These are phyloP conservation scores for Aegypius monachus DNA, from an alignment of 2,113 vertebrate genomes.

Conservation along the genomic window DNA sequence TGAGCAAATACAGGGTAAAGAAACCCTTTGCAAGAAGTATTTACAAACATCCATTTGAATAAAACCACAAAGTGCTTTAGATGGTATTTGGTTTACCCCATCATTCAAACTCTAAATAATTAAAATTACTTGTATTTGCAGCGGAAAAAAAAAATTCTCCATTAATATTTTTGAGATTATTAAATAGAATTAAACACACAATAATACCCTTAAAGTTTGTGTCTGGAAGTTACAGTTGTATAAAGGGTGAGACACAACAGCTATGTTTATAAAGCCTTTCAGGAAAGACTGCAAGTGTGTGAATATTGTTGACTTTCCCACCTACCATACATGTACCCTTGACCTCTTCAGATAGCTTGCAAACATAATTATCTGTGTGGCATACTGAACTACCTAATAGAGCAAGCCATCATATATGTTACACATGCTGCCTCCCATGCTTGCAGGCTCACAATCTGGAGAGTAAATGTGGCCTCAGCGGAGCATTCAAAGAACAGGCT, in stretches of 20 bases:
- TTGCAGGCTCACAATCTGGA: neutral
- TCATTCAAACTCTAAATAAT: conserved; percentile 47
- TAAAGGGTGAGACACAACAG: neutral
- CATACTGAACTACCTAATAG: neutral
- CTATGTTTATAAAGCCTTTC: neutral
- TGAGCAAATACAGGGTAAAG: conserved; percentile 41
- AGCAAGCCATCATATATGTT: too few relatives aligned
- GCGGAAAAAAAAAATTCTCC: neutral
- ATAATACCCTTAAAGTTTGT: neutral
- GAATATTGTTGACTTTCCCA: neutral
- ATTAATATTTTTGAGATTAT: neutral
- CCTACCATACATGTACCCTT: neutral
- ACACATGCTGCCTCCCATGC: neutral
- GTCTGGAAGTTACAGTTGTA: neutral
- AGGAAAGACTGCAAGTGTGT: neutral
- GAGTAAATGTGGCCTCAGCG: neutral
- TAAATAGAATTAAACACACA: neutral
- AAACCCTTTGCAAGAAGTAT: conserved; percentile 47
- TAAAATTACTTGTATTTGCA: conserved; percentile 3
- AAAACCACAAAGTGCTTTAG: conserved; percentile 57
- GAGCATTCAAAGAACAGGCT: neutral
- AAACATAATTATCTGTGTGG: neutral
- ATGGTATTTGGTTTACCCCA: conserved; percentile 52
- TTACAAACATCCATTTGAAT: conserved; percentile 60
- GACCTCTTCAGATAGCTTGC: neutral